These are phyloP conservation scores for Brachypodius melanocephalos DNA, from an alignment of 2,113 vertebrate species.

Conservation along the genomic window DNA sequence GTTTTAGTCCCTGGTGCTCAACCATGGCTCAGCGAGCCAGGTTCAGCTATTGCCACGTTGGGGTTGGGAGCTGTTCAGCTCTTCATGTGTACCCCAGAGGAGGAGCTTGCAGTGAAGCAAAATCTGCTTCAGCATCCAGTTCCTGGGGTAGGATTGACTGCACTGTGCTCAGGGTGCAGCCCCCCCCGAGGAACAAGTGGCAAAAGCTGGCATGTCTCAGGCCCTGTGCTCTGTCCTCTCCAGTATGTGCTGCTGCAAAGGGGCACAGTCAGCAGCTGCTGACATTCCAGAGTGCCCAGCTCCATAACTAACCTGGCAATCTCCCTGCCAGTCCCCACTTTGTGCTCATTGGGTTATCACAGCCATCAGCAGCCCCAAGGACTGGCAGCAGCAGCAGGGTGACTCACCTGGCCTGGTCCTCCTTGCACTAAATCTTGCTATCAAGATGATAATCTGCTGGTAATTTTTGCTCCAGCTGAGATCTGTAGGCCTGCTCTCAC, in stretches of 20 bases:
- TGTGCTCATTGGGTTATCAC: neutral
- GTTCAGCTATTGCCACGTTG: neutral
- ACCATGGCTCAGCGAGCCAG: neutral
- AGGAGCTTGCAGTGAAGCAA: rapidly evolving
- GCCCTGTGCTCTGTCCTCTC: neutral
- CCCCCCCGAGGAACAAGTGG: rapidly evolving
- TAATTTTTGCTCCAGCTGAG: constrained; percentile 30
- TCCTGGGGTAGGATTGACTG: neutral
- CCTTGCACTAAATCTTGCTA: neutral
- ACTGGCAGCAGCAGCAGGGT: constrained; percentile 6
- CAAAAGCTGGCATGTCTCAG: neutral
- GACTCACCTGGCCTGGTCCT: constrained; percentile 5
- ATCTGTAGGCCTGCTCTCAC: constrained; percentile 45
- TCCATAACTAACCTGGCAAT: neutral
- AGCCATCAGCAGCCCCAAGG: neutral
- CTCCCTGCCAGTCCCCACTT: neutral
- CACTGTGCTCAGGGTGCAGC: neutral
- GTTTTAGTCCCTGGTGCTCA: neutral
- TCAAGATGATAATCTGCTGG: constrained; percentile 47
- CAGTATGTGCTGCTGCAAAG: neutral
- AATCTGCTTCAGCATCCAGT: neutral
- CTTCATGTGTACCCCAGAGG: neutral
- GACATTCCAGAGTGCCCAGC: neutral
- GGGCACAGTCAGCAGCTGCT: neutral
- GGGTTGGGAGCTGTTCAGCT: neutral